These are phyloP conservation scores for Phoenoteleia sp. DNA, from an alignment of 2,888 invertebrate genomes.

Conservation along the genomic window DNA sequence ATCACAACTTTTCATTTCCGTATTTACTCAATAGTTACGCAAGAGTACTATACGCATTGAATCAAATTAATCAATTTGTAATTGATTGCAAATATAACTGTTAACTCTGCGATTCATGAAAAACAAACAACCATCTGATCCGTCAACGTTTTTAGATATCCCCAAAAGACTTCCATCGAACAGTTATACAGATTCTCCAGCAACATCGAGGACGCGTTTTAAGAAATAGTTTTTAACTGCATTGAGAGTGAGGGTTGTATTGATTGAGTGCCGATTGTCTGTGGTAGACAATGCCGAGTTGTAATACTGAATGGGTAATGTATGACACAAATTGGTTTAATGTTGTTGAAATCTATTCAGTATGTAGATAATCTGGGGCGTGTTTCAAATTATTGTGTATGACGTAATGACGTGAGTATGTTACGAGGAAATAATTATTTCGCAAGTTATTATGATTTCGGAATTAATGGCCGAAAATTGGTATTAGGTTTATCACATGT, in stretches of 20 bases:
- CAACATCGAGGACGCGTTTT: slow-evolving; percentile 6
- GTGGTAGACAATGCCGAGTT: slow-evolving; percentile 43
- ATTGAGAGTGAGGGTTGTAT: slow-evolving; percentile 13
- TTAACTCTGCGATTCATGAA: background rate
- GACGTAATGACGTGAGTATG: slow-evolving; percentile 16
- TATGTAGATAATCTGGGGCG: slow-evolving; percentile 24
- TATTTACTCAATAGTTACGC: background rate
- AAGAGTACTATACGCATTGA: background rate
- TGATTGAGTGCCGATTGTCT: slow-evolving; percentile 49
- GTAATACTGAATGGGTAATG: slow-evolving; percentile 52
- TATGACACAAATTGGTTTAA: slow-evolving; percentile 57
- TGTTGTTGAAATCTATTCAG: slow-evolving; percentile 62
- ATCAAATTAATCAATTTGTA: background rate
- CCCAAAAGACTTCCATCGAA: background rate
- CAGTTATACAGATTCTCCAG: background rate
- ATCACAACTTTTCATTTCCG: background rate
- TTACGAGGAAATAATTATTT: slow-evolving; percentile 45
- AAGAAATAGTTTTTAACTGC: slow-evolving; percentile 25
- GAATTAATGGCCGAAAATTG: slow-evolving; percentile 1
- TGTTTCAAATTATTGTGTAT: slow-evolving; percentile 35
- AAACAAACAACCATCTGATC: background rate
- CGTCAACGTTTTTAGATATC: background rate
- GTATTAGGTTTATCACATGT: background rate
- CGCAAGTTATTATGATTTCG: slow-evolving; percentile 9
- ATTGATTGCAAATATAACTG: background rate